phyloP scores from a whole-genome alignment of 2,797 vertebrate genomes.

The Sebastes kiyomatsui region DNA sequence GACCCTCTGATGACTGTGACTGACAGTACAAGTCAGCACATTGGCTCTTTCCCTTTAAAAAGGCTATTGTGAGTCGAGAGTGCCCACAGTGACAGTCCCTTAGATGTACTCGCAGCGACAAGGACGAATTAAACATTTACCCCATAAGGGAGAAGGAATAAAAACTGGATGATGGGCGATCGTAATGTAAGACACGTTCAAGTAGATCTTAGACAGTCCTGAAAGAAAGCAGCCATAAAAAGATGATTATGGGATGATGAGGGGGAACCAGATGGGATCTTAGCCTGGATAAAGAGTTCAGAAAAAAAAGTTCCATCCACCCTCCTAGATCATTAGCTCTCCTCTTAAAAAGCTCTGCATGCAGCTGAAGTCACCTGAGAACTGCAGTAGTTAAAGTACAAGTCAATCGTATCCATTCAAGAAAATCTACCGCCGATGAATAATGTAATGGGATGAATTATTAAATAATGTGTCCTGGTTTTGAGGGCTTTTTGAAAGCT shows the following conservation, averaged over 20 bases:
- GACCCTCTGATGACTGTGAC: constrained; percentile 12
- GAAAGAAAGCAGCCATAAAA: constrained; percentile 47
- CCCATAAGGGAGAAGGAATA: constrained; percentile 71
- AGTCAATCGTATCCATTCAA: constrained; percentile 52
- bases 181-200: constrained; percentile 42
- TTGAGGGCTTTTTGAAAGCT: constrained; percentile 46
- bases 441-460: constrained; percentile 74
- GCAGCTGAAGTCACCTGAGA: constrained; percentile 28
- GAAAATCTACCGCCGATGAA: constrained; percentile 59
- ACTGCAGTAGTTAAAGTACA: constrained; percentile 9
- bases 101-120: constrained; percentile 53
- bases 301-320: neutral
- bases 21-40: constrained; percentile 13
- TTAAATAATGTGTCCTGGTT: constrained; percentile 73
- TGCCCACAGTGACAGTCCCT: constrained; percentile 48
- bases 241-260: constrained; percentile 43
- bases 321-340: constrained; percentile 31
- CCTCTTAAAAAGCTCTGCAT: constrained; percentile 21
- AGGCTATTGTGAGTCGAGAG: constrained; percentile 15
- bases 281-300: constrained; percentile 9
- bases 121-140: constrained; percentile 74
- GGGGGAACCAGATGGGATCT: constrained; percentile 3
- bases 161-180: constrained; percentile 38
- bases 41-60: constrained; percentile 22
- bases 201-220: constrained; percentile 18